These are phyloP conservation scores for Biston betularia DNA, from an alignment of 2,888 invertebrate genomes.

Conservation along the genomic window DNA sequence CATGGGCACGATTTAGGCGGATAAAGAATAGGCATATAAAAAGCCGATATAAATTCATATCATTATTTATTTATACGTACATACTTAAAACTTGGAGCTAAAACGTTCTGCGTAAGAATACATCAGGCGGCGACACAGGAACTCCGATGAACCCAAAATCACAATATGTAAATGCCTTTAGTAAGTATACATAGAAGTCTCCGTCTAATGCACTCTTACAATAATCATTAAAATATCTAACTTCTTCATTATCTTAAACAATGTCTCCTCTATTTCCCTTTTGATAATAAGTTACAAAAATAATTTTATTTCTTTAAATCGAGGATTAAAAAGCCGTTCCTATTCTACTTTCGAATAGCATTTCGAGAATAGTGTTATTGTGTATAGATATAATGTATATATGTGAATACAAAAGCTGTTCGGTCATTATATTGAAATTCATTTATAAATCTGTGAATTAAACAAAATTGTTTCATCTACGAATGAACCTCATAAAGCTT, in stretches of 20 bases:
- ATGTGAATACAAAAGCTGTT: not conserved
- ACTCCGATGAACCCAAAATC: not conserved
- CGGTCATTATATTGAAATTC: not conserved
- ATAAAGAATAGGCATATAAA: not conserved
- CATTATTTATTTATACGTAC: constrained; percentile 74
- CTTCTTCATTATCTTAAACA: constrained; percentile 67
- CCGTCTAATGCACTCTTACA: constrained; percentile 4
- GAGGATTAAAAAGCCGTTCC: constrained; percentile 52
- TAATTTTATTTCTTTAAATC: constrained; percentile 66
- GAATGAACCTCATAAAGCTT: not conserved
- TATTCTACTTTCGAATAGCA: constrained; percentile 39
- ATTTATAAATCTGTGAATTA: not conserved
- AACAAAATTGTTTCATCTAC: not conserved
- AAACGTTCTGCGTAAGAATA: constrained; percentile 61
- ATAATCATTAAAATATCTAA: constrained; percentile 73
- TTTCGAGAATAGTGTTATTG: constrained; percentile 28
- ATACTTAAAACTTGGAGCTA: constrained; percentile 81
- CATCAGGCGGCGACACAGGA: not conserved
- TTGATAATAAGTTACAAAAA: constrained; percentile 75
- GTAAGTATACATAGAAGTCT: not conserved
- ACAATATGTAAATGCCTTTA: not conserved
- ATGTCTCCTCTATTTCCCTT: constrained; percentile 54
- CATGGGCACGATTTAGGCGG: too few relatives aligned
- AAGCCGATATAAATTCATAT: constrained; percentile 62
- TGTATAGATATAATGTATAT: not conserved